Evolutionary conservation across 2,113 vertebrate genomes (phyloP).

Genomic region (Thermophis baileyi): DNA sequence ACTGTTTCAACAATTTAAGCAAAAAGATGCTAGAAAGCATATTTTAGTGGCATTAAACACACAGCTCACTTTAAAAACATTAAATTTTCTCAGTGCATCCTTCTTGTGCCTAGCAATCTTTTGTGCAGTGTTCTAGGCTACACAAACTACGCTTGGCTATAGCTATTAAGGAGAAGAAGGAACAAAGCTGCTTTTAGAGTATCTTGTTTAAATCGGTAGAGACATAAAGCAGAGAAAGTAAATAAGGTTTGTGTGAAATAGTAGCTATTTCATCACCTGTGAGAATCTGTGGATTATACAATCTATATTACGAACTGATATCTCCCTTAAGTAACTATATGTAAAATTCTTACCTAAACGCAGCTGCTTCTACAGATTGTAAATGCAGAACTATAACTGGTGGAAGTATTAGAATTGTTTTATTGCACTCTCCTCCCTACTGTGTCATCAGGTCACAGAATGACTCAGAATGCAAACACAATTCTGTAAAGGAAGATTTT

Average conservation of each 20-base stretch:
- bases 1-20: background rate
- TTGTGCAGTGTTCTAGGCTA: background rate
- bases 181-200: background rate
- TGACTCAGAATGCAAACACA: background rate
- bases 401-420: rapidly evolving
- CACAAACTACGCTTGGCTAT: background rate
- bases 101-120: background rate
- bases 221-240: background rate
- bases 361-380: rapidly evolving
- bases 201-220: background rate
- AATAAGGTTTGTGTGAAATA: background rate
- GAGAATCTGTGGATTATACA: rapidly evolving
- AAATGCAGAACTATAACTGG: background rate
- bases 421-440: rapidly evolving
- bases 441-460: background rate
- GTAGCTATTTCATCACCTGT: background rate
- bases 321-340: background rate
- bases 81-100: background rate
- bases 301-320: rapidly evolving
- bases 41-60: background rate
- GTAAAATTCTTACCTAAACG: constrained; percentile 2
- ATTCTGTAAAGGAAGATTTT: rapidly evolving
- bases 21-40: background rate
- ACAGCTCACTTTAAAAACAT: background rate
- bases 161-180: background rate